These are phyloP conservation scores for Coremacera marginata DNA, from an alignment of 2,888 invertebrate species.

Conservation along the genomic window DNA sequence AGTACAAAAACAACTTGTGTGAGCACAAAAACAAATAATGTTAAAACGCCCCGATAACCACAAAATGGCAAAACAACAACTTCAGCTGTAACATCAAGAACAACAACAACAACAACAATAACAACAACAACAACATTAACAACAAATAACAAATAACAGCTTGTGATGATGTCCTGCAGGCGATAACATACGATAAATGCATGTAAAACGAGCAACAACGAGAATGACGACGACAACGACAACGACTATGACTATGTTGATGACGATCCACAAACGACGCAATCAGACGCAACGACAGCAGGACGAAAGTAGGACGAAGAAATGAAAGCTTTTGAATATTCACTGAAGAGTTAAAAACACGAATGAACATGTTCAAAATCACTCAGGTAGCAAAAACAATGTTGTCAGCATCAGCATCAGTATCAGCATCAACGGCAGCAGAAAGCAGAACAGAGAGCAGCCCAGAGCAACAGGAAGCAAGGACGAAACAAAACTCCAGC, in stretches of 20 bases:
- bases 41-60: background rate
- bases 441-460: slow-evolving; percentile 5
- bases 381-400: slow-evolving; percentile 61
- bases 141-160: slow-evolving; percentile 11
- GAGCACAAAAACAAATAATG: background rate
- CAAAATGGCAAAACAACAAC: slow-evolving; percentile 7
- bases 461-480: slow-evolving; percentile 13
- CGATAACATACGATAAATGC: slow-evolving; percentile 68
- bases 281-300: background rate
- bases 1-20: no score
- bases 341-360: slow-evolving; percentile 53
- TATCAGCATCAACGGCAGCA: slow-evolving; percentile 19
- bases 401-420: slow-evolving; percentile 55
- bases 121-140: background rate
- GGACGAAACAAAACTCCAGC: slow-evolving; percentile 16
- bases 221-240: slow-evolving; percentile 39
- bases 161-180: slow-evolving; percentile 53
- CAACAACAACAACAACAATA: slow-evolving; percentile 15
- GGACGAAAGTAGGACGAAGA: background rate
- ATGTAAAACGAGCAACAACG: slow-evolving; percentile 60
- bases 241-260: slow-evolving; percentile 32
- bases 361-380: slow-evolving; percentile 62
- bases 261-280: slow-evolving; percentile 22
- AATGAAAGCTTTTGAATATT: slow-evolving; percentile 62
- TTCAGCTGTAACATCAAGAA: slow-evolving; percentile 14